Evolutionary conservation across 2,797 vertebrate genomes (phyloP).

Genomic region (Siniperca obscura): DNA sequence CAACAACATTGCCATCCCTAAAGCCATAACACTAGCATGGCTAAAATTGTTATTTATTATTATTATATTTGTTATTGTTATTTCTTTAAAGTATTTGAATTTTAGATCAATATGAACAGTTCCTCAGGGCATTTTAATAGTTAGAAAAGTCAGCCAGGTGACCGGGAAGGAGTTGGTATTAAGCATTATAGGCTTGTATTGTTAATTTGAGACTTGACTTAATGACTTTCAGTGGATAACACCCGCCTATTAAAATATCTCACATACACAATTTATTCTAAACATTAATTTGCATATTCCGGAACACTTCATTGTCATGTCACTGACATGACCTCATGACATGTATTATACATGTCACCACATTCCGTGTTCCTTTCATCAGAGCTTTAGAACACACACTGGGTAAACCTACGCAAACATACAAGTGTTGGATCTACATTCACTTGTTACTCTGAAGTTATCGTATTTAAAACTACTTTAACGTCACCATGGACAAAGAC

Average conservation of each 20-base stretch:
- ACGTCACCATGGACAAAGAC: background rate
- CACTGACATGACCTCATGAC: accelerated
- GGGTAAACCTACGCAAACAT: background rate
- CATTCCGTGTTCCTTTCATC: background rate
- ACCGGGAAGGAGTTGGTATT: background rate
- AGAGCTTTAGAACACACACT: background rate
- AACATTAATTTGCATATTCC: background rate
- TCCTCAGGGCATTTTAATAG: background rate
- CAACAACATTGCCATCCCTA: too few relatives aligned
- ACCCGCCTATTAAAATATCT: background rate
- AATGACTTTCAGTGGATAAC: background rate
- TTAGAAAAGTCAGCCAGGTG: background rate
- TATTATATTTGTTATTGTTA: too few relatives aligned
- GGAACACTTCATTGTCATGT: background rate
- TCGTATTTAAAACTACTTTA: background rate
- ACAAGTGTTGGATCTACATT: background rate
- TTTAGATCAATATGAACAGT: background rate
- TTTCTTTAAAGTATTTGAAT: background rate
- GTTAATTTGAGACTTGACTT: background rate
- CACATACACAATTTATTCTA: background rate
- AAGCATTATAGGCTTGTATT: background rate
- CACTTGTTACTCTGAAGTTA: background rate
- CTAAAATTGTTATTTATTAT: background rate
- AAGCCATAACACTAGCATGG: too few relatives aligned
- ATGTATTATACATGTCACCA: background rate